Evolutionary conservation across 2,888 invertebrate genomes (phyloP).

Genomic region (Steinernema scapterisci): DNA sequence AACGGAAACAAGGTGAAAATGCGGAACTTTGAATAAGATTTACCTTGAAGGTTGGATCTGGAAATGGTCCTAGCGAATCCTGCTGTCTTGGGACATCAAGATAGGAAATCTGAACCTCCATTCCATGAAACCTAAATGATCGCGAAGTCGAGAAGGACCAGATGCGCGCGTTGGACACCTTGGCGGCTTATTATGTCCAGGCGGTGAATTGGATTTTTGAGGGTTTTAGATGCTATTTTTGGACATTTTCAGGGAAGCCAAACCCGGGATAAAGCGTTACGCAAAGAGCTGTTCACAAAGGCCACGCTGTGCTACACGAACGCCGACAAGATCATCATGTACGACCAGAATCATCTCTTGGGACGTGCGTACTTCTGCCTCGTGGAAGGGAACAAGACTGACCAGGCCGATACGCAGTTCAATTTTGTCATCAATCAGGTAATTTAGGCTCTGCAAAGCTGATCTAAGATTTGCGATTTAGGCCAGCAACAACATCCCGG

Average conservation of each 20-base stretch:
- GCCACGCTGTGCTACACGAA: conserved; percentile 96
- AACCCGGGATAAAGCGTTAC: conserved; percentile 90
- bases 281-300: conserved; percentile 86
- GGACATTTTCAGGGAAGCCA: conserved; percentile 79
- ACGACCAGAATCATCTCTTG: conserved; percentile 96
- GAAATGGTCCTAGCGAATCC: too few species aligned
- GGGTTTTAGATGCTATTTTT: background rate
- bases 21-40: too few species aligned
- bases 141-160: conserved; percentile 90
- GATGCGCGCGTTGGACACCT: conserved; percentile 94
- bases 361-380: conserved; percentile 85
- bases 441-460: too few species aligned
- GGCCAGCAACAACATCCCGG: conserved; percentile 80
- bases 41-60: too few species aligned
- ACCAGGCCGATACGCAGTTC: conserved; percentile 98
- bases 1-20: too few species aligned
- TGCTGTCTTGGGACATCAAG: too few species aligned
- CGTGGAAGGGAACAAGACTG: conserved; percentile 87
- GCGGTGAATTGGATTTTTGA: background rate
- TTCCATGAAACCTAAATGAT: too few species aligned
- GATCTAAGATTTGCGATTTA: too few species aligned
- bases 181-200: conserved; percentile 97
- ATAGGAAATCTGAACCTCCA: too few species aligned
- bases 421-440: conserved; percentile 87
- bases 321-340: conserved; percentile 99